Percentiles rank a stretch among this genome's conserved stretches.
These are phyloP conservation scores for Atopsyche davidsoni DNA, from an alignment of 1,140 invertebrate species.

Conservation along the genomic window DNA sequence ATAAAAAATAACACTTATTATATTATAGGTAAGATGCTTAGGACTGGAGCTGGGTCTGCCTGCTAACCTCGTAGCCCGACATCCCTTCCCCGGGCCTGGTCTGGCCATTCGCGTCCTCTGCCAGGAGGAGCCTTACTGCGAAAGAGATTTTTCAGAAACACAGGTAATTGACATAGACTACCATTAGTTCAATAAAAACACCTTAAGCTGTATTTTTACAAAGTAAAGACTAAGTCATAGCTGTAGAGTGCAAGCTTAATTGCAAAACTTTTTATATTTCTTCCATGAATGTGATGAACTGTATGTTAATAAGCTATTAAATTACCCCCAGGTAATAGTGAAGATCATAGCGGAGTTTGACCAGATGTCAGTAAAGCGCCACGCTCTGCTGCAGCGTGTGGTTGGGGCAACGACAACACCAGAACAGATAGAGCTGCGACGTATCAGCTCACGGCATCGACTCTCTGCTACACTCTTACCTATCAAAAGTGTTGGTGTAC, in stretches of 20 bases:
- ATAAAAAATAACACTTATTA: conserved; percentile 5
- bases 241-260: too few species aligned
- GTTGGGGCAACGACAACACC: conserved; percentile 71
- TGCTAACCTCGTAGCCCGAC: conserved; percentile 79
- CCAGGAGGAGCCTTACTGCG: conserved; percentile 92
- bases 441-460: conserved; percentile 73
- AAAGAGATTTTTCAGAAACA: conserved; percentile 92
- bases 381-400: conserved; percentile 84
- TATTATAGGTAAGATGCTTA: conserved; percentile 51
- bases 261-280: too few species aligned
- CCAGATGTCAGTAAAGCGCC: conserved; percentile 88
- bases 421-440: conserved; percentile 64
- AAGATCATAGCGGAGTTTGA: conserved; percentile 92
- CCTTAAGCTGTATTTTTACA: too few species aligned
- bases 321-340: conserved; percentile 74
- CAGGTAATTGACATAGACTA: conserved; percentile 48
- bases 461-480: conserved; percentile 84
- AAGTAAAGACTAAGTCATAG: too few species aligned
- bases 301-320: too few species aligned
- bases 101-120: conserved; percentile 93
- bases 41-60: conserved; percentile 89
- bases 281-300: too few species aligned
- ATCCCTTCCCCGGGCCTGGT: conserved; percentile 96
- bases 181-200: conserved; percentile 8
- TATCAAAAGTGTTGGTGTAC: conserved; percentile 94